phyloP scores from a whole-genome alignment of 2,797 vertebrate species.

The Malacoctenus gilli region DNA sequence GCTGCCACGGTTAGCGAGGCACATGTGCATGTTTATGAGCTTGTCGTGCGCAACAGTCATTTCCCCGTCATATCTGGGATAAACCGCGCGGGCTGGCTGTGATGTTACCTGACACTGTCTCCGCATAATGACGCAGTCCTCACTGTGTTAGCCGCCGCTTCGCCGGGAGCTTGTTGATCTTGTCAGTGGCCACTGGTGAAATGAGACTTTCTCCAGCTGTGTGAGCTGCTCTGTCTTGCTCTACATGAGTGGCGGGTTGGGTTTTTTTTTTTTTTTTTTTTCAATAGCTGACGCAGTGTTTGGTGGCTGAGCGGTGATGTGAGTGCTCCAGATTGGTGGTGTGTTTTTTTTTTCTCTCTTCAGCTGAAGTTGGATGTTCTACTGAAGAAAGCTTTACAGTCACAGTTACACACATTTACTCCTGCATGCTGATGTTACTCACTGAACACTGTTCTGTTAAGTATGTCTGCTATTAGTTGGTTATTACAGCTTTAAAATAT shows the following conservation, averaged over 20 bases:
- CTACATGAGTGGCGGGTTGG: no score
- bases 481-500: constrained; percentile 15
- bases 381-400: constrained; percentile 4
- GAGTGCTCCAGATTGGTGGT: background rate
- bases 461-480: no score
- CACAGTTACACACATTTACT: background rate
- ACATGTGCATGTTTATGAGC: constrained; percentile 20
- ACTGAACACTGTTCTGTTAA: background rate
- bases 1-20: constrained; percentile 8
- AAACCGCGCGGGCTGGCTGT: constrained; percentile 8
- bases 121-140: constrained; percentile 18
- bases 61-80: constrained; percentile 16
- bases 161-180: constrained; percentile 24
- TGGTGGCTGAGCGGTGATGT: constrained; percentile 11
- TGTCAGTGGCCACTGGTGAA: constrained; percentile 30
- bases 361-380: background rate
- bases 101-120: constrained; percentile 16
- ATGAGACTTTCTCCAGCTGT: constrained; percentile 44
- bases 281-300: no score
- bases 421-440: background rate
- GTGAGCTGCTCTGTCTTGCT: constrained; percentile 16
- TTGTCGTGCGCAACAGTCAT: no score
- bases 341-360: background rate
- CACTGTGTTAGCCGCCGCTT: constrained; percentile 32
- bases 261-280: no score